A percentile compares a stretch with the other conserved stretches of the same genome.
phyloP scores from a whole-genome alignment of 2,113 vertebrate genomes.

The Donacobius atricapilla region DNA sequence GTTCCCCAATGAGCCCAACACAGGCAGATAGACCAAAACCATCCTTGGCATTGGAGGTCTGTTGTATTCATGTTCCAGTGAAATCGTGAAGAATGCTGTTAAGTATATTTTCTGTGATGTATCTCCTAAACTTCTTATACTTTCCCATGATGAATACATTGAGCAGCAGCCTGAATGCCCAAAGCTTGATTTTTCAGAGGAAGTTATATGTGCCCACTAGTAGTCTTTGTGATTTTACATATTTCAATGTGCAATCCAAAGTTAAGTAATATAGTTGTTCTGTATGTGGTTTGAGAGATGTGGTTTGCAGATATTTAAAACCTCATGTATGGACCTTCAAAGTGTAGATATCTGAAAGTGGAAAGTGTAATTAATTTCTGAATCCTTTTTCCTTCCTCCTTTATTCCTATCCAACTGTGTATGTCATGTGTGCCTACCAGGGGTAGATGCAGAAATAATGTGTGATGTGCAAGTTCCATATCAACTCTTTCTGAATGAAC shows the following conservation, averaged over 20 bases:
- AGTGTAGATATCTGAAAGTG: background rate
- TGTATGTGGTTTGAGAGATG: background rate
- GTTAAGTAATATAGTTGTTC: background rate
- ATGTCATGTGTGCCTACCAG: rapidly evolving
- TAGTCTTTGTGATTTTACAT: background rate
- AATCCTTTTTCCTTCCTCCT: background rate
- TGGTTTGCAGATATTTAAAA: background rate
- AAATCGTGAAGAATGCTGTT: background rate
- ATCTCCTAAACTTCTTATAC: background rate
- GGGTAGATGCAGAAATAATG: background rate
- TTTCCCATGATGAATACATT: background rate
- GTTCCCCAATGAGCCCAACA: background rate
- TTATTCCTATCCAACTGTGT: background rate
- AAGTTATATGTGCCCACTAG: background rate
- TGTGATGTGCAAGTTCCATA: background rate
- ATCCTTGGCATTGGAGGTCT: background rate
- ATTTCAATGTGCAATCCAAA: background rate
- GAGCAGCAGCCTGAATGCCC: background rate
- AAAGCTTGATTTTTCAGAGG: background rate
- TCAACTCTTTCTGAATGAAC: background rate
- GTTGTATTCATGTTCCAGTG: background rate
- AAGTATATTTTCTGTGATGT: background rate
- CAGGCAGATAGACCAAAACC: background rate
- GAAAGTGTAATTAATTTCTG: background rate
- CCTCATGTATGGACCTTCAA: background rate